A percentile compares a stretch with the other conserved stretches of the same genome.
phyloP scores from a whole-genome alignment of 2,113 vertebrate genomes.

The Lonchura striata region DNA sequence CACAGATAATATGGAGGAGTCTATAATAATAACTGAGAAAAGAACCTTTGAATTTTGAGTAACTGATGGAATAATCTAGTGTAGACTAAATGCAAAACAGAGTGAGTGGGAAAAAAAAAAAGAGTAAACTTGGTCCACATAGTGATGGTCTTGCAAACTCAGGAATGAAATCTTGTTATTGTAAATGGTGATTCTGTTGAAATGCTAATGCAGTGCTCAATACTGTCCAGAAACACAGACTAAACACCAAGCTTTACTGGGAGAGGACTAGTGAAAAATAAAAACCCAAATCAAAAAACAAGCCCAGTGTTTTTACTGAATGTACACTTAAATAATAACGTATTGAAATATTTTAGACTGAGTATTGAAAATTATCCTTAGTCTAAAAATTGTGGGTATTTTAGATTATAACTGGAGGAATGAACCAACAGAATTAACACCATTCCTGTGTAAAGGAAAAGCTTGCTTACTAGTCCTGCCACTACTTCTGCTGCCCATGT shows the following conservation, averaged over 20 bases:
- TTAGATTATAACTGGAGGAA: neutral
- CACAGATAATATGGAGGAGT: neutral
- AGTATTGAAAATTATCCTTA: neutral
- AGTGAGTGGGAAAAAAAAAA: neutral
- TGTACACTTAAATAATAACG: neutral
- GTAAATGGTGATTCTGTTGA: neutral
- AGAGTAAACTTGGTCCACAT: neutral
- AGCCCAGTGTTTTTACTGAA: neutral
- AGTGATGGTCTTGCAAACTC: neutral
- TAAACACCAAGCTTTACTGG: neutral
- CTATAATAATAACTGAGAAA: neutral
- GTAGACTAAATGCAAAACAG: neutral
- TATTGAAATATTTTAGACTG: neutral
- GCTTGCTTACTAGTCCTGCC: neutral
- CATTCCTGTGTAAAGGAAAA: neutral
- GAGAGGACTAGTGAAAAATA: neutral
- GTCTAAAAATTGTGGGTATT: neutral
- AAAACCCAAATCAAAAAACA: neutral
- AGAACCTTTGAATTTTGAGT: neutral
- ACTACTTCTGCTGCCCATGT: neutral
- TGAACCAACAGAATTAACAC: neutral
- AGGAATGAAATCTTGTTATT: neutral
- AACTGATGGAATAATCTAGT: neutral
- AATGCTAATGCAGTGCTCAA: neutral
- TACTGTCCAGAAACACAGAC: neutral